phyloP scores from a whole-genome alignment of 2,113 vertebrate species.

The Dermatemys mawii region DNA sequence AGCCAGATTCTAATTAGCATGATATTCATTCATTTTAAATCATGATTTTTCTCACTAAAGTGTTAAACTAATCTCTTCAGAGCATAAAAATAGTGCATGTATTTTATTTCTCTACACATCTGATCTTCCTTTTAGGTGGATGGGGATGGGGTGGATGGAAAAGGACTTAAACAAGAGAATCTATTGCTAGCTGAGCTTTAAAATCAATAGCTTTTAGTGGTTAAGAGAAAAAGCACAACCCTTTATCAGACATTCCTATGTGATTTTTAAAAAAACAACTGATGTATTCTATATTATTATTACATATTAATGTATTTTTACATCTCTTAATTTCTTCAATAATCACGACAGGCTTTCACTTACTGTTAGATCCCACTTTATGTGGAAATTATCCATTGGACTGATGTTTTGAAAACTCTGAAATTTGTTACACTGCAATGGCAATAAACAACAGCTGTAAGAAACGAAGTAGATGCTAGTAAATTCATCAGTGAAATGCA shows the following conservation, averaged over 20 bases:
- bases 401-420: conserved; percentile 44
- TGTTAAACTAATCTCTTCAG: conserved; percentile 18
- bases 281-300: background rate
- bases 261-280: background rate
- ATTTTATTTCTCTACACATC: conserved; percentile 8
- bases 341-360: background rate
- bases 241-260: background rate
- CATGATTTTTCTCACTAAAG: background rate
- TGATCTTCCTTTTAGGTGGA: conserved; percentile 11
- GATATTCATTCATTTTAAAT: background rate
- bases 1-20: background rate
- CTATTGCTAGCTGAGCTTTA: conserved; percentile 8
- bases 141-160: background rate
- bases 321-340: background rate
- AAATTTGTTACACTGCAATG: conserved; percentile 21
- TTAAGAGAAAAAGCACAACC: background rate
- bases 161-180: conserved; percentile 26
- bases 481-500: background rate
- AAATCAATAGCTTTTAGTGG: conserved; percentile 6
- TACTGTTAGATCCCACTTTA: conserved; percentile 5
- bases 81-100: conserved; percentile 1
- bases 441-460: conserved; percentile 10
- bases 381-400: conserved; percentile 31
- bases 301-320: conserved; percentile 37
- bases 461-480: background rate